Base-by-base conservation (phyloP, 1,140 invertebrate genomes). In the Anastrepha obliqua region DNA sequence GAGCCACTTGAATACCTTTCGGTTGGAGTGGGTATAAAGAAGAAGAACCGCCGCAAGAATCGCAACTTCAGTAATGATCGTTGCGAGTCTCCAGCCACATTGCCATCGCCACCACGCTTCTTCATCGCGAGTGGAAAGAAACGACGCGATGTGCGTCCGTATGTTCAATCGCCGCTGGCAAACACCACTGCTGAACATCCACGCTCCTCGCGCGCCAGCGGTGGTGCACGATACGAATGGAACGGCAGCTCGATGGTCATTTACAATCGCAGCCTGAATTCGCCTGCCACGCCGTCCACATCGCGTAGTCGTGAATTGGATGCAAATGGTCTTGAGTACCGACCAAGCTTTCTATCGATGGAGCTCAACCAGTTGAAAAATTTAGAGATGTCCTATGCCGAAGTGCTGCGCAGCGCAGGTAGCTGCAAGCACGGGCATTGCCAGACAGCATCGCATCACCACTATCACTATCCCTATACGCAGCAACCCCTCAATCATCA, bases 331-430 rank as follows among this genome's bases (percentile, higher is more conserved):
- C 90, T 94, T 13, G 95, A 96, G 88, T 96, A 95, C 89, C 96
- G 96, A 90, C 95, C 96, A 29, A 96, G 96, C 92, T 95, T 95
- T 11, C 96, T 97, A 4, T 97, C 96, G 0, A 96, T 97, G 90
- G 97, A 97, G 89, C 95, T 97, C 11, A 96, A 97, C 88, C 96
- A 96, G 90, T 93, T 98, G 67, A 96, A 96, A 91, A 95, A 96
- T 89, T 93, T 98, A 47, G 97, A 98, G 89, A 95, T 96, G 90
- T 97, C 97, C 4, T 98, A 98, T 91, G 97, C 97, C 0, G 97
- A 98, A 92, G 97, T 96, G 4, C 93, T 98, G 13, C 95, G 96
- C 85, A 96, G 96, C 91, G 95, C 96, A 64, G 96, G 96, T 89
- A 94, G 89, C 29, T 91, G 91, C 58, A 91, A 92, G 59, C 90